phyloP scores from a whole-genome alignment of 2,888 invertebrate genomes.

The Lycocerus yunnanus region DNA sequence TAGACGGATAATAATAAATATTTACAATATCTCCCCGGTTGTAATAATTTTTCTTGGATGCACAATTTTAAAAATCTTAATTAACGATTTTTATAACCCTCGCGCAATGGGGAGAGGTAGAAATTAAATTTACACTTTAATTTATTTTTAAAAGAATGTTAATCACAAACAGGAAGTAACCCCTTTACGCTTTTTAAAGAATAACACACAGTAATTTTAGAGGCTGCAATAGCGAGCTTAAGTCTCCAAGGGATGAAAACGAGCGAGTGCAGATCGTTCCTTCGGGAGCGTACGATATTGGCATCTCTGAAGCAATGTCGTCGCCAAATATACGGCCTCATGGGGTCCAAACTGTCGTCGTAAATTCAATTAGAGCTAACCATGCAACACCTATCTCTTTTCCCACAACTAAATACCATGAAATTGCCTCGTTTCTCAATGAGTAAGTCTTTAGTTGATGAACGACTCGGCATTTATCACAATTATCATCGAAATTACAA shows the following conservation, averaged over 20 bases:
- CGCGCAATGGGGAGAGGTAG: not conserved
- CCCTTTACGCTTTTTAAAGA: conserved; percentile 16
- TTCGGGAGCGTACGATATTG: conserved; percentile 52
- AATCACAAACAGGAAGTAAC: conserved; percentile 1
- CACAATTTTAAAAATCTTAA: not conserved
- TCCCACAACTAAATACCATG: conserved; percentile 14
- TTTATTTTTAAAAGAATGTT: not conserved
- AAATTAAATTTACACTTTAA: not conserved
- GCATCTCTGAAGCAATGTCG: conserved; percentile 54
- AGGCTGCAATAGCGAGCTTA: conserved; percentile 9
- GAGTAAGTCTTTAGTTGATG: conserved; percentile 17
- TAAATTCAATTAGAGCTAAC: conserved; percentile 54
- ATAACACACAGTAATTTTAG: conserved; percentile 10
- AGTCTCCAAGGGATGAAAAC: conserved; percentile 34
- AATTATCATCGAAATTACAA: not conserved
- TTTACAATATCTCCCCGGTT: not conserved
- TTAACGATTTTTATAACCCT: not conserved
- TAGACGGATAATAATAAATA: not conserved
- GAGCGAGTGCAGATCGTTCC: conserved; percentile 50
- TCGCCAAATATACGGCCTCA: conserved; percentile 56
- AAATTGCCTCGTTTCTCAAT: conserved; percentile 11
- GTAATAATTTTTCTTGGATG: not conserved
- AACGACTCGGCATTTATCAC: conserved; percentile 2
- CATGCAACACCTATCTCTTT: conserved; percentile 38
- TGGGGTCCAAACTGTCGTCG: conserved; percentile 54